Percentiles rank a stretch among this genome's conserved stretches.
phyloP scores from a whole-genome alignment of 2,113 vertebrate genomes.

The Bubo blakistoni region DNA sequence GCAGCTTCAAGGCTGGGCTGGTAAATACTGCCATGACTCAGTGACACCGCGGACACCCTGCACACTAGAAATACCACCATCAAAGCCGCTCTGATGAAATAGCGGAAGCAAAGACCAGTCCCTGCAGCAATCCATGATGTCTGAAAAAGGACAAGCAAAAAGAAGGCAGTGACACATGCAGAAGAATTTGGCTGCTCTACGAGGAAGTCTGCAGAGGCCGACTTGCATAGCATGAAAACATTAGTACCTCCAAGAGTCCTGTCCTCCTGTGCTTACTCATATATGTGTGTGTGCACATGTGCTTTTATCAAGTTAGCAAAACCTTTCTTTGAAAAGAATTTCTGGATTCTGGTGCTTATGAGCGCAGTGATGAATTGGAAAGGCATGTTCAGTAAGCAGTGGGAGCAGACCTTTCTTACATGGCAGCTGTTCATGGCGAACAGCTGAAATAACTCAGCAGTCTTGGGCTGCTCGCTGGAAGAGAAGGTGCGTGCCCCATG shows the following conservation, averaged over 20 bases:
- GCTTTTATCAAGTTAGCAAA: neutral
- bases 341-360: neutral
- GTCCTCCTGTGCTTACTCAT: neutral
- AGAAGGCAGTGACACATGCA: neutral
- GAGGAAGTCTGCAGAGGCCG: neutral
- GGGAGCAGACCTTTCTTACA: neutral
- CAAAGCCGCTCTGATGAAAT: neutral
- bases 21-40: neutral
- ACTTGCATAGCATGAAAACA: neutral
- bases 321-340: neutral
- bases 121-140: neutral
- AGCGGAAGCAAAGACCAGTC: neutral
- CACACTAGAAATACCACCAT: neutral
- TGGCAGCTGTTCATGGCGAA: neutral
- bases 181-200: neutral
- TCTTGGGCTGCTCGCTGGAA: neutral
- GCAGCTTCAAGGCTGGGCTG: neutral
- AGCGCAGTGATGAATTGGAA: neutral
- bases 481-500: neutral
- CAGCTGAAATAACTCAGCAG: neutral
- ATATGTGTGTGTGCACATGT: fast-evolving
- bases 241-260: neutral
- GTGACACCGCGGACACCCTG: neutral
- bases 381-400: neutral
- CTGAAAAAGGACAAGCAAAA: neutral